Evolutionary conservation across 2,797 vertebrate species (phyloP).

Genomic region (Danio albolineatus): DNA sequence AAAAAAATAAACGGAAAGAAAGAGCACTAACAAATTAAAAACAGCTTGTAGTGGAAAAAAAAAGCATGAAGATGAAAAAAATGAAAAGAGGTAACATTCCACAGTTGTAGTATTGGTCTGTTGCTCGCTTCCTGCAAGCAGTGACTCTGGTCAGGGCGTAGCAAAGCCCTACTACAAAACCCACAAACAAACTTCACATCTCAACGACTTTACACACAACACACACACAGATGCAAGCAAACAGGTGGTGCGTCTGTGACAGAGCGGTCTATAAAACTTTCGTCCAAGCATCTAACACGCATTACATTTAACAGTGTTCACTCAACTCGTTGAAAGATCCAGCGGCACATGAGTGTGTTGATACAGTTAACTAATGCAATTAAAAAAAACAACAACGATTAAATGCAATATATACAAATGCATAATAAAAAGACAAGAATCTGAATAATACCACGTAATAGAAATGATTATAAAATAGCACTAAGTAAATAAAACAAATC

Average conservation of each 20-base stretch:
- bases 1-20: background rate
- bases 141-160: conserved; percentile 31
- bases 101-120: conserved; percentile 62
- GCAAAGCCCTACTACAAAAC: conserved; percentile 19
- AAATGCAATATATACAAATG: background rate
- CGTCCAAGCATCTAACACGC: background rate
- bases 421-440: background rate
- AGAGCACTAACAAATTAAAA: conserved; percentile 3
- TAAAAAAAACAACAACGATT: background rate
- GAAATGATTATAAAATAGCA: background rate
- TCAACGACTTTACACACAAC: background rate
- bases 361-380: background rate
- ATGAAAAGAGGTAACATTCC: conserved; percentile 66
- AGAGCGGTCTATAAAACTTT: background rate
- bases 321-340: background rate
- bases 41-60: conserved; percentile 15
- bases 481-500: too few species aligned
- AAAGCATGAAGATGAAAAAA: conserved; percentile 14
- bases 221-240: conserved; percentile 3
- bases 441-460: background rate
- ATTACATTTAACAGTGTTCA: background rate
- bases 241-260: background rate
- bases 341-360: background rate
- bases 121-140: conserved; percentile 42
- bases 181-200: conserved; percentile 36